phyloP scores from a whole-genome alignment of 2,113 vertebrate species.

The Hippocampus zosterae region DNA sequence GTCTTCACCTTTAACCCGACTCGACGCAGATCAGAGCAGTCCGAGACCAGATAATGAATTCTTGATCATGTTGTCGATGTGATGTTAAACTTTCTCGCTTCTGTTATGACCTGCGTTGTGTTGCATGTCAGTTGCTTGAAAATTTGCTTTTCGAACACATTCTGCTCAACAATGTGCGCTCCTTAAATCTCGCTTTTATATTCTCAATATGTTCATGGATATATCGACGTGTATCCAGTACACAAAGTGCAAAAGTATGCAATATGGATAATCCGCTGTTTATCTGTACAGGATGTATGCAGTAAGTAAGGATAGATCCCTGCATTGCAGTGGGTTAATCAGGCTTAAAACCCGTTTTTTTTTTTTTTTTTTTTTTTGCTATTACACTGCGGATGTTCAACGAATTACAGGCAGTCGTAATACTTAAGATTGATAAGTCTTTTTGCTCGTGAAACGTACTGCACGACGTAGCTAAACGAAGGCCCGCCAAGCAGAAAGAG shows the following conservation, averaged over 20 bases:
- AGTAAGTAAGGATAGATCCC: constrained; percentile 27
- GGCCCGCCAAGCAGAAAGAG: constrained; percentile 7
- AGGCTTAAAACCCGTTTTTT: constrained; percentile 34
- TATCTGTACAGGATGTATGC: constrained; percentile 16
- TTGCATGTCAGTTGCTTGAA: background rate
- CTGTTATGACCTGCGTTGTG: background rate
- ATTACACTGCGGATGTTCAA: constrained; percentile 22
- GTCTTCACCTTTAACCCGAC: no score
- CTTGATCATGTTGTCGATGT: constrained; percentile 3
- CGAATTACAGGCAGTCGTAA: constrained; percentile 8
- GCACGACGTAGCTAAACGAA: constrained; percentile 26
- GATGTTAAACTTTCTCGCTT: constrained; percentile 5
- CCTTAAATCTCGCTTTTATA: background rate
- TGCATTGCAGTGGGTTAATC: constrained; percentile 35
- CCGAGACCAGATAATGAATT: background rate
- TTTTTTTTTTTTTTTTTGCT: constrained; percentile 15
- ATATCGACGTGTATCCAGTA: constrained; percentile 11
- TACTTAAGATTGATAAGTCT: constrained; percentile 28
- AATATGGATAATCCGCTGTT: constrained; percentile 36
- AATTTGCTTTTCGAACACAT: background rate
- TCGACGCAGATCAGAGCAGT: background rate
- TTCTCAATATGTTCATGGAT: constrained; percentile 11
- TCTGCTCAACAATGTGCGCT: background rate
- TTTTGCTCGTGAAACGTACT: constrained; percentile 11
- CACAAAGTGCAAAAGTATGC: background rate